Percentiles rank a stretch among this genome's conserved stretches.
These are phyloP conservation scores for Melanitta fusca DNA, from an alignment of 2,797 vertebrate species.

Conservation along the genomic window DNA sequence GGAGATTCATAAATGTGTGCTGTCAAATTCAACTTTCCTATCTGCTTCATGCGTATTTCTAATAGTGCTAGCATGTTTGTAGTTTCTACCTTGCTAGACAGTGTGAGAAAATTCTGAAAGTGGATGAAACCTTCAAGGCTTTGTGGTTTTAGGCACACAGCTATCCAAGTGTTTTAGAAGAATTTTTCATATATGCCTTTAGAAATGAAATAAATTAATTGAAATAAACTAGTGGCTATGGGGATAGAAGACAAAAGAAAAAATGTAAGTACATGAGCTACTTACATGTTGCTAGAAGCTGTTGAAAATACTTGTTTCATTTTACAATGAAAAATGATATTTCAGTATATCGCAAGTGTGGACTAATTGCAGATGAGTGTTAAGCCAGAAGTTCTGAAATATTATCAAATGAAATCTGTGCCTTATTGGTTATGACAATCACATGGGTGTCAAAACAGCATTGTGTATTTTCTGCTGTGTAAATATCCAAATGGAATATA, in stretches of 20 bases:
- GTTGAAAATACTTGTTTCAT: background rate
- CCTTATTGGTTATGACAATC: background rate
- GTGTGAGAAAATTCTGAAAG: background rate
- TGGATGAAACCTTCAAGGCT: background rate
- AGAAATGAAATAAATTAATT: background rate
- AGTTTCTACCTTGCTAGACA: background rate
- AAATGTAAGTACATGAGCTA: background rate
- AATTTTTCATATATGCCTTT: background rate
- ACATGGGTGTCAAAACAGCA: background rate
- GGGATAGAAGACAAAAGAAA: background rate
- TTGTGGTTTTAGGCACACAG: background rate
- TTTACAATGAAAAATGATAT: background rate
- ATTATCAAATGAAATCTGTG: fast-evolving
- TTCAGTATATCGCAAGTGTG: background rate
- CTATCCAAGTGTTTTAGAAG: background rate
- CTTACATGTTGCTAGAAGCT: background rate
- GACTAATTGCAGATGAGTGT: background rate
- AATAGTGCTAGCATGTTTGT: background rate
- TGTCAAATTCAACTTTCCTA: background rate
- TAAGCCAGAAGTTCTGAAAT: background rate
- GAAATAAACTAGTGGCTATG: background rate
- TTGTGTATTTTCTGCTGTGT: slow-evolving; percentile 30
- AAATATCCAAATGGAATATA: slow-evolving; percentile 52
- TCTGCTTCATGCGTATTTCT: background rate
- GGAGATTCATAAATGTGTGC: background rate